Percentiles rank a stretch among this genome's conserved stretches.
Conservation (phyloP, 2,113 vertebrate species). For the Gnathochromis pfefferi region DNA sequence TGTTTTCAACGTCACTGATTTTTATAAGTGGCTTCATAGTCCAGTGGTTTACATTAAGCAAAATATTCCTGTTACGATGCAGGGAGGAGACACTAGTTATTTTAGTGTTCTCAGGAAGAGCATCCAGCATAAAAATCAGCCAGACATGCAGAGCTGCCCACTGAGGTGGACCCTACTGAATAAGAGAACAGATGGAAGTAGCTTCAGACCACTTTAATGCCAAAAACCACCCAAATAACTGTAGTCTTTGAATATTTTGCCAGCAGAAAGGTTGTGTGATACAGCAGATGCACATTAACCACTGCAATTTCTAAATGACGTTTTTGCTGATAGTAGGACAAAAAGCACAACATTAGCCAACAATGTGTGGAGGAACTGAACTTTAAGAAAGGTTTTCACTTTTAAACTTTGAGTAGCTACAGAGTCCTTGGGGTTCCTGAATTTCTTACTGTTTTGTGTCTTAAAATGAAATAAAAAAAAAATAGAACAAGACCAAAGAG, state of each 20-base stretch:
- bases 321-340: not conserved
- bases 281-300: not conserved
- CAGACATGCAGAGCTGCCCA: not conserved
- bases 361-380: not conserved
- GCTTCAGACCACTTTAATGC: not conserved
- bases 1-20: not conserved
- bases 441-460: not conserved
- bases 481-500: slow-evolving; percentile 56
- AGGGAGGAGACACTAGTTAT: not conserved
- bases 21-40: not conserved
- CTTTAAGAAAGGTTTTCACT: not conserved
- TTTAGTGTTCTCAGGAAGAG: not conserved
- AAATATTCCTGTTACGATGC: not conserved
- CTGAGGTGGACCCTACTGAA: not conserved
- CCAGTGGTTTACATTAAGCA: not conserved
- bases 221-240: not conserved
- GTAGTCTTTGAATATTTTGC: not conserved
- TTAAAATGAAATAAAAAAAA: not conserved
- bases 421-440: not conserved
- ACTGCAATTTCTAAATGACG: not conserved
- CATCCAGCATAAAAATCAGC: not conserved
- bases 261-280: not conserved
- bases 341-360: not conserved
- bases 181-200: not conserved
- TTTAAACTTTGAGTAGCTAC: not conserved